Base-by-base conservation (phyloP, 2,113 vertebrate species). In the Suncus etruscus region DNA sequence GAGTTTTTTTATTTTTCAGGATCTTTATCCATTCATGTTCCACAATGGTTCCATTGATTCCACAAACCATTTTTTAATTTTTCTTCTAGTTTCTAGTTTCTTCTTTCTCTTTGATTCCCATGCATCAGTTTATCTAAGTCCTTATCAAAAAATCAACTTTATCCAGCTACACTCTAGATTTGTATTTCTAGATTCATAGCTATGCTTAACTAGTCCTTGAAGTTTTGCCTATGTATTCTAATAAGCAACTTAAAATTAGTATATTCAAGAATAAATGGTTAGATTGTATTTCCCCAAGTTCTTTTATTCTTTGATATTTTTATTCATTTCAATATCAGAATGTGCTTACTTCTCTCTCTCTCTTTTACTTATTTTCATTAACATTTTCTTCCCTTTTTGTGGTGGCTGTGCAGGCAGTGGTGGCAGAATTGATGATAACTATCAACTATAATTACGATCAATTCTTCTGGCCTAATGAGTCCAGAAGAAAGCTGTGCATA, bases 321-420 rank as follows among this genome's bases (percentile, higher is more conserved):
- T 25, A 51, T 79, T 83, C 78, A 83, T 65, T 65, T 86, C 86
- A 86, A 86, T 18, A n/a, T 15, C 47, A 89, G 65, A 83, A 70
- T 54, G 15, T 91, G 73, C 18, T 93, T 85, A 63, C n/a, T n/a
- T n/a, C n/a, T 51, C 32, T 69, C 16, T 66, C 29, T 89, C 25
- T 14, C 54, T 63, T 73, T 45, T 48, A 8, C 72, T 24, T 25
- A 4, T 73, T 25, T 11, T 18, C 54, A 31, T 47, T 82, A 24
- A 11, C 6, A 69, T 58, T 78, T 14, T 86, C n/a, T 58, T 73
- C 73, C 54, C 83, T 45, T 31, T 54, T 80, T 6, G 80, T 20
- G 15, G 9, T 7, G 14, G 58, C 0, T 22, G 54, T 27, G 11
- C 31, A 32, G 61, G 31, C 31, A 66, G 16, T 6, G 16, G 54